Evolutionary conservation across 2,113 vertebrate species (phyloP), one percentile per base, ranked within the genome.

Genomic region (Strix aluco): DNA sequence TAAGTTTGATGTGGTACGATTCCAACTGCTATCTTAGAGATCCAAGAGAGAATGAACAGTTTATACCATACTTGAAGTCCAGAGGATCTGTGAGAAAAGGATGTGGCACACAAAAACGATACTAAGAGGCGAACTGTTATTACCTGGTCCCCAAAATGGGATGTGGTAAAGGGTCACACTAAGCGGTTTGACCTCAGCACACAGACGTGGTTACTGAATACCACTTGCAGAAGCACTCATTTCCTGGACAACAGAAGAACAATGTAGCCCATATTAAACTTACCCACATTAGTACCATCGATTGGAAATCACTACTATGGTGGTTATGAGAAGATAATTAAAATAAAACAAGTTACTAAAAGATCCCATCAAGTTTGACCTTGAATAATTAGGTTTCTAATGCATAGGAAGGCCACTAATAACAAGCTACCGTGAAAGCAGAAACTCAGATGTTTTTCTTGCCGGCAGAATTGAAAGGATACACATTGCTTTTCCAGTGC

Each of bases 291-390:
- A 38, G 26, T 23, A 85, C 42, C 44, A 59, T 38, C 80, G 34
- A 59, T 2, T 65, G 83, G 49, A 94, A 92, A 91, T 81, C 70
- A 36, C 66, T 74, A 4, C 15, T n/a, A 5, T 12, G 18, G 40
- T 75, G 52, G 61, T n/a, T 85, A 75, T 36, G 34, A 87, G 57
- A 80, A 58, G 70, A 70, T 65, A 85, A 91, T 94, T 88, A 62
- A 94, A 96, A 89, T 61, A 75, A 85, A 92, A 75, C 54, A 77
- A 72, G 81, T 85, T 66, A 81, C 54, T 85, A 51, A 87, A 87
- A 75, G 58, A 91, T 82, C 36, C 32, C 54, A 75, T 89, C 77
- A 73, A 82, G 54, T 73, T 20, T 85, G 89, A 92, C 95, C 81
- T 90, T 77, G 62, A 92, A 87, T 89, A 94, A 87, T 87, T 77